A percentile compares a stretch with the other conserved stretches of the same genome.
phyloP scores from a whole-genome alignment of 2,113 vertebrate genomes.

The Seriola aureovittata region DNA sequence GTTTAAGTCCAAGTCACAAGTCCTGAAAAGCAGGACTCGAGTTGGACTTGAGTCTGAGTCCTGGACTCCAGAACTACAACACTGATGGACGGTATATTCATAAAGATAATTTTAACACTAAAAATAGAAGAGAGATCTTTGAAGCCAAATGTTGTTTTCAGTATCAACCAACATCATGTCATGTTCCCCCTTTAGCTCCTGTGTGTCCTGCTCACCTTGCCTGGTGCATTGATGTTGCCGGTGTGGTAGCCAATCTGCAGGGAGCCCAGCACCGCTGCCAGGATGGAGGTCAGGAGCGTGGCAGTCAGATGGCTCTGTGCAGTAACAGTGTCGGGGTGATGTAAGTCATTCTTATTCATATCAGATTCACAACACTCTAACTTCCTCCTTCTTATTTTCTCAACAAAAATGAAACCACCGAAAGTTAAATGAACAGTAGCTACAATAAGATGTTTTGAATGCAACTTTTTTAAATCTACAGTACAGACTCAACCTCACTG shows the following conservation, averaged over 20 bases:
- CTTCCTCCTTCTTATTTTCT: no score
- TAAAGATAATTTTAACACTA: not conserved
- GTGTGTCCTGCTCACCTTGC: slow-evolving; percentile 77
- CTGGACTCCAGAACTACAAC: no score
- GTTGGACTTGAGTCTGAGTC: no score
- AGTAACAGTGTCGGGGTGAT: not conserved
- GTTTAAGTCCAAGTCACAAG: no score
- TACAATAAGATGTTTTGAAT: no score
- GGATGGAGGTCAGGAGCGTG: slow-evolving; percentile 75
- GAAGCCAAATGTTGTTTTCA: not conserved
- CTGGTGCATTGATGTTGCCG: slow-evolving; percentile 85
- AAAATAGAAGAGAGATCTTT: not conserved
- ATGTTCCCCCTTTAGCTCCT: not conserved
- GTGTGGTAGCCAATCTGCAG: slow-evolving; percentile 83
- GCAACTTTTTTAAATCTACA: not conserved
- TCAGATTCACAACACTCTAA: not conserved
- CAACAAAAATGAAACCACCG: not conserved
- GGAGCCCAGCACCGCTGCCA: slow-evolving; percentile 80
- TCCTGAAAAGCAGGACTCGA: no score
- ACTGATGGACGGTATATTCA: not conserved
- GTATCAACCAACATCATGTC: not conserved
- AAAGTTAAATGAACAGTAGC: not conserved
- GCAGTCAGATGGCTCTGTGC: slow-evolving; percentile 78
- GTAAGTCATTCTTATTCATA: not conserved
- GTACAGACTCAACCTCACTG: not conserved